Evolutionary conservation across 1,140 invertebrate genomes (phyloP).

Genomic region (Helicoverpa armigera): DNA sequence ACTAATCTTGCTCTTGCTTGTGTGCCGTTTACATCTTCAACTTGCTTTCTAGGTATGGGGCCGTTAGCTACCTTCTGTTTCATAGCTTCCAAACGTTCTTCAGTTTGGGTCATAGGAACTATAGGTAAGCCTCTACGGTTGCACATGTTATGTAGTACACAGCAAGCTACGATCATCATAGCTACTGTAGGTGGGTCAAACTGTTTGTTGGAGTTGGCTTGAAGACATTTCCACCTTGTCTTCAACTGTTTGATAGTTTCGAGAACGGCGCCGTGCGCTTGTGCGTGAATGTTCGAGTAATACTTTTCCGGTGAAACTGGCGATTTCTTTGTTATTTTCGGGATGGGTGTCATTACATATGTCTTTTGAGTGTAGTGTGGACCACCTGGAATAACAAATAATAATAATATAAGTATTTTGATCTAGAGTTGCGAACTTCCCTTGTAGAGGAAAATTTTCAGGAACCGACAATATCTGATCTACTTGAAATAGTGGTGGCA

Average conservation of each 20-base stretch:
- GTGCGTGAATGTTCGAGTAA: slow-evolving; percentile 73
- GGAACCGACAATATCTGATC: no score
- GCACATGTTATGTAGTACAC: slow-evolving; percentile 77
- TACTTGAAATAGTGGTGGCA: no score
- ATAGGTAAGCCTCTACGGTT: slow-evolving; percentile 63
- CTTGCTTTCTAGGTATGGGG: slow-evolving; percentile 68
- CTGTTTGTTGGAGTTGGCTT: slow-evolving; percentile 76
- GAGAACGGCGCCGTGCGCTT: slow-evolving; percentile 63
- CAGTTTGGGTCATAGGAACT: slow-evolving; percentile 70
- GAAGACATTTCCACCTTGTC: slow-evolving; percentile 78
- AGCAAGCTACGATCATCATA: slow-evolving; percentile 76
- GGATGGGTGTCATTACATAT: slow-evolving; percentile 79
- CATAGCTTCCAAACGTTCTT: slow-evolving; percentile 78
- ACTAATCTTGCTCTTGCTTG: slow-evolving; percentile 64
- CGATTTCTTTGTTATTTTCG: slow-evolving; percentile 79
- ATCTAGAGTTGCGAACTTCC: background rate
- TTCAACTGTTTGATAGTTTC: slow-evolving; percentile 79
- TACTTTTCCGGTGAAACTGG: slow-evolving; percentile 78
- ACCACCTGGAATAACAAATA: slow-evolving; percentile 64
- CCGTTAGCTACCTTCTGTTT: slow-evolving; percentile 79
- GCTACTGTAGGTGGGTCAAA: slow-evolving; percentile 72
- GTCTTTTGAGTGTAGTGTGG: slow-evolving; percentile 73
- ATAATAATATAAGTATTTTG: no score
- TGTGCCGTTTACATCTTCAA: slow-evolving; percentile 66
- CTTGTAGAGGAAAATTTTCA: background rate